Conservation (phyloP, 2,797 vertebrate species). For the Protosalanx chinensis region DNA sequence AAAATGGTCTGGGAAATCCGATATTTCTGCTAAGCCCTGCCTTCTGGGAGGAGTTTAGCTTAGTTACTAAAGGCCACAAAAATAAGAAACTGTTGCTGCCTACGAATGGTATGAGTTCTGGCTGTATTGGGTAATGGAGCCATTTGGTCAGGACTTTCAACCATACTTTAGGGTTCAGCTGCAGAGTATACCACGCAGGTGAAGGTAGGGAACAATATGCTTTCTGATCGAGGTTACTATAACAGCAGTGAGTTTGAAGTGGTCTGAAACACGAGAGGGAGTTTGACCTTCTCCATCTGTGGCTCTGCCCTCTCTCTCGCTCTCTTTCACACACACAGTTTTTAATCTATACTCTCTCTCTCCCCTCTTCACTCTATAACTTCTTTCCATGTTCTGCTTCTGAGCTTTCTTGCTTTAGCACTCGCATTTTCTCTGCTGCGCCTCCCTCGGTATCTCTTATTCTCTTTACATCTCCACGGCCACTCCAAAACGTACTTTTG, state of each 20-base stretch:
- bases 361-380: neutral
- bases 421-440: neutral
- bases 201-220: neutral
- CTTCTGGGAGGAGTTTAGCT: no score
- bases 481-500: neutral
- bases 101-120: no score
- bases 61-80: no score
- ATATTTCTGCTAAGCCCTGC: no score
- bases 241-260: neutral
- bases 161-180: neutral
- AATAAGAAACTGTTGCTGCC: no score
- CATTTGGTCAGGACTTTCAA: neutral
- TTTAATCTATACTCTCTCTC: neutral
- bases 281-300: neutral
- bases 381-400: neutral
- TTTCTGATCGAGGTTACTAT: slow-evolving; percentile 7
- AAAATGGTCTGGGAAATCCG: no score
- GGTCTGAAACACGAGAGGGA: neutral
- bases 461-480: neutral
- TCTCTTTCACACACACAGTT: neutral
- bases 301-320: neutral
- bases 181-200: neutral
- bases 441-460: neutral
- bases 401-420: neutral
- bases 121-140: no score